phyloP scores from a whole-genome alignment of 2,888 invertebrate species.

The Gerosis bhagava region DNA sequence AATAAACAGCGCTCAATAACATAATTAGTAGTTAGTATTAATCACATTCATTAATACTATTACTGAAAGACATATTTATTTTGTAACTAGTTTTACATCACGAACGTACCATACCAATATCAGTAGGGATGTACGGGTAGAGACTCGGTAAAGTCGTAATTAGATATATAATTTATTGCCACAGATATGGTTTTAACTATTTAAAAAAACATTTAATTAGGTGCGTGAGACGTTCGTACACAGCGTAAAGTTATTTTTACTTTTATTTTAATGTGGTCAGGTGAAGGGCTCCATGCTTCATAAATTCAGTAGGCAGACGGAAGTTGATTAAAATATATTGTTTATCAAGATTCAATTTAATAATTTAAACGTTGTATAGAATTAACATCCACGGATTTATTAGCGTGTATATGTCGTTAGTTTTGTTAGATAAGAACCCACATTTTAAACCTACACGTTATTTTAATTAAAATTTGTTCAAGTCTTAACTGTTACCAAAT shows the following conservation, averaged over 20 bases:
- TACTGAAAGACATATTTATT: conserved; percentile 1
- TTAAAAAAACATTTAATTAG: conserved; percentile 19
- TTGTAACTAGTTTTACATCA: conserved; percentile 5
- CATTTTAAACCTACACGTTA: not conserved
- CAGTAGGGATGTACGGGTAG: conserved; percentile 12
- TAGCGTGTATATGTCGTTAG: conserved; percentile 2
- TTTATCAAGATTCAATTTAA: conserved; percentile 13
- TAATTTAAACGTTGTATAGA: not conserved
- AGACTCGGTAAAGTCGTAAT: conserved; percentile 15
- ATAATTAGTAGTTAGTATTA: too few species aligned
- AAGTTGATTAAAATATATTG: conserved; percentile 13
- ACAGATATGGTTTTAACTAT: conserved; percentile 16
- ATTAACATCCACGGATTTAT: conserved; percentile 1
- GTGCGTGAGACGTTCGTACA: conserved; percentile 5
- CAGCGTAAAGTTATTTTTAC: conserved; percentile 13
- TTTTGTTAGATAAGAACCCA: conserved; percentile 2
- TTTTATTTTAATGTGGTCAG: conserved; percentile 8
- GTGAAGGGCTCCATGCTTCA: conserved; percentile 12
- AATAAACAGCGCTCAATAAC: too few species aligned
- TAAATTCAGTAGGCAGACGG: conserved; percentile 18
- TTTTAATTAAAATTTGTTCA: not conserved
- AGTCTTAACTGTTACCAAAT: too few species aligned
- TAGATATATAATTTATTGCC: conserved; percentile 24
- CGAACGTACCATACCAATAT: conserved; percentile 5
- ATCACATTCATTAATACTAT: conserved; percentile 14